phyloP scores from a whole-genome alignment of 2,888 invertebrate species.

The Pollenia angustigena region DNA sequence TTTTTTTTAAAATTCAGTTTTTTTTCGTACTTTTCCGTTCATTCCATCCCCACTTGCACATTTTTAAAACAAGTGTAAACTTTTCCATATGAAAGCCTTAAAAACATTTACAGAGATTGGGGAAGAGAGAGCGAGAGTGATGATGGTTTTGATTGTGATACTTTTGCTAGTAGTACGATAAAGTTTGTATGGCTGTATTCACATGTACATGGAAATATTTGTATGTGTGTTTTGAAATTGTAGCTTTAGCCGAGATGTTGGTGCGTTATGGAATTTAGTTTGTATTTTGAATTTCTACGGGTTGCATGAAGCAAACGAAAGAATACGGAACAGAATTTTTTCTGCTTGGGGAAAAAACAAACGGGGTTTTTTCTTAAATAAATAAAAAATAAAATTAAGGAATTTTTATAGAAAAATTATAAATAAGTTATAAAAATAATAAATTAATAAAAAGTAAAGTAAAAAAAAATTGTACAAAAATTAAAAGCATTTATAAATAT shows the following conservation, averaged over 20 bases:
- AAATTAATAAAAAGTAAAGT: background rate
- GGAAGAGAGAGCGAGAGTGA: constrained; percentile 55
- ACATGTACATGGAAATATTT: no score
- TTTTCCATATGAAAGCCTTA: constrained; percentile 31
- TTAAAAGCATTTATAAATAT: background rate
- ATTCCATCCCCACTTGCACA: background rate
- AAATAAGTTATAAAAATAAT: constrained; percentile 7
- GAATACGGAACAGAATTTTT: constrained; percentile 32
- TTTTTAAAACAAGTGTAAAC: constrained; percentile 41
- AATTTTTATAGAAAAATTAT: background rate
- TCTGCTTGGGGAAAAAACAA: constrained; percentile 39
- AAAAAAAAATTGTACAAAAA: background rate
- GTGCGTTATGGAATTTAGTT: constrained; percentile 78
- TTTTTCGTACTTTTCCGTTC: constrained; percentile 9
- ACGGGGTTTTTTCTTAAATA: constrained; percentile 18
- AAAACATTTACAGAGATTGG: constrained; percentile 11
- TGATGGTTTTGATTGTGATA: constrained; percentile 50
- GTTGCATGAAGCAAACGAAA: constrained; percentile 77
- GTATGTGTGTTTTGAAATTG: constrained; percentile 25
- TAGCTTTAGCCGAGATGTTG: constrained; percentile 71
- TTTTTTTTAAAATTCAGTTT: background rate
- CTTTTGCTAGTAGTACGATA: constrained; percentile 20
- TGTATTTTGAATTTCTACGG: constrained; percentile 82
- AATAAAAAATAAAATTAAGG: background rate
- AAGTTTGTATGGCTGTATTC: constrained; percentile 8